phyloP scores from a whole-genome alignment of 1,140 invertebrate species.

The Drosophila nikananu region DNA sequence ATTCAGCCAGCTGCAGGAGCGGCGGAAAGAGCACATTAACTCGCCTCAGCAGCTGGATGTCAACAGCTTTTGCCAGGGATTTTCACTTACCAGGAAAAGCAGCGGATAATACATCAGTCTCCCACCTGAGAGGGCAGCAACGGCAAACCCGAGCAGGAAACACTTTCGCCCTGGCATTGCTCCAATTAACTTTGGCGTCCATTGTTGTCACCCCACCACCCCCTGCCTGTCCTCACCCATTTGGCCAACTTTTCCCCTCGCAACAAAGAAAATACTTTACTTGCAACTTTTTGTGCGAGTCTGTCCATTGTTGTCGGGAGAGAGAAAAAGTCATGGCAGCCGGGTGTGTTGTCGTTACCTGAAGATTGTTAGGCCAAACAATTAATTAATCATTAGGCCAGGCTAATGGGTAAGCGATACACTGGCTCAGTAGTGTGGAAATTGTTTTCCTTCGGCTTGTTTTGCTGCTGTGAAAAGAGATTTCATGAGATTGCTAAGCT shows the following conservation, averaged over 20 bases:
- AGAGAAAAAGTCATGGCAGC: constrained; percentile 9
- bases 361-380: constrained; percentile 39
- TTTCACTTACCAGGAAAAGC: constrained; percentile 16
- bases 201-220: constrained; percentile 54
- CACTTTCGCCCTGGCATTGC: constrained; percentile 37
- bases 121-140: constrained; percentile 10
- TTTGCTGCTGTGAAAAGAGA: not conserved
- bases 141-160: constrained; percentile 29
- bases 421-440: not conserved
- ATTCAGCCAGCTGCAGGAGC: not conserved
- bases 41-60: constrained; percentile 28
- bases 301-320: constrained; percentile 28
- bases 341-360: constrained; percentile 35
- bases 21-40: constrained; percentile 15
- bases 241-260: not conserved
- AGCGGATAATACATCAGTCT: constrained; percentile 37
- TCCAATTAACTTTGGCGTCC: constrained; percentile 66
- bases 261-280: constrained; percentile 15
- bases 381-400: constrained; percentile 61
- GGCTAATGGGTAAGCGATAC: constrained; percentile 53
- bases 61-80: constrained; percentile 44
- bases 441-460: not conserved
- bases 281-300: constrained; percentile 14
- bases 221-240: not conserved
- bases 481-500: not conserved